A percentile compares a stretch with the other conserved stretches of the same genome.
phyloP scores from a whole-genome alignment of 2,113 vertebrate species.

The Peucedramus taeniatus region DNA sequence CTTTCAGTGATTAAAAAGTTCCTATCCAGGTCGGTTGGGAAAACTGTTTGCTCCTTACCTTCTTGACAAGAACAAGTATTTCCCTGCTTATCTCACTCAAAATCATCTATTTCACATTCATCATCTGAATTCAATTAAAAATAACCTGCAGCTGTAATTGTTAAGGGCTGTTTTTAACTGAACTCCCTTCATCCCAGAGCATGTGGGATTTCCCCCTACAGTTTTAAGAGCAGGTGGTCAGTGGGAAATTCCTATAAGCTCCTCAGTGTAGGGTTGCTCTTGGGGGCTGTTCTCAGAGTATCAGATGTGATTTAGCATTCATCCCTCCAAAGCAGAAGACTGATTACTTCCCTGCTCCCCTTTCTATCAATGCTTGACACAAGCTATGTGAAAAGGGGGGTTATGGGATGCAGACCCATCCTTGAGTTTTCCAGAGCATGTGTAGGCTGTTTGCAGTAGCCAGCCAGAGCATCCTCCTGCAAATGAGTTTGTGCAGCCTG shows the following conservation, averaged over 20 bases:
- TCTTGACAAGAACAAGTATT: background rate
- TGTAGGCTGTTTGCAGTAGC: background rate
- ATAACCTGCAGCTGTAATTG: constrained; percentile 71
- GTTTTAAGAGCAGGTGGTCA: constrained; percentile 65
- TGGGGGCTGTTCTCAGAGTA: background rate
- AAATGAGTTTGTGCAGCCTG: background rate
- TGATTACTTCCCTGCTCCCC: background rate
- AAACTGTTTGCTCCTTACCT: background rate
- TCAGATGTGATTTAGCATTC: background rate
- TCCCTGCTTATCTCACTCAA: constrained; percentile 22
- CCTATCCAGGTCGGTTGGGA: background rate
- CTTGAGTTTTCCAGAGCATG: background rate
- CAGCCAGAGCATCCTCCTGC: background rate
- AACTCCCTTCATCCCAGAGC: constrained; percentile 33
- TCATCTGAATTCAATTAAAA: constrained; percentile 65
- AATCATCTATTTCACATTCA: constrained; percentile 54
- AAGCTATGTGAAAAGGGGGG: background rate
- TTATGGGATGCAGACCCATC: background rate
- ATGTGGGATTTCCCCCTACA: constrained; percentile 66
- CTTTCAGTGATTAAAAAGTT: background rate
- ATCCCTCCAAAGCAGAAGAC: background rate
- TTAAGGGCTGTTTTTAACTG: constrained; percentile 60
- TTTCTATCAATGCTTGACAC: background rate
- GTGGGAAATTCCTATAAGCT: constrained; percentile 69
- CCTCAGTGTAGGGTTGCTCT: constrained; percentile 5